Conservation (phyloP, 2,888 invertebrate genomes). For the Tenthredo distinguenda region DNA sequence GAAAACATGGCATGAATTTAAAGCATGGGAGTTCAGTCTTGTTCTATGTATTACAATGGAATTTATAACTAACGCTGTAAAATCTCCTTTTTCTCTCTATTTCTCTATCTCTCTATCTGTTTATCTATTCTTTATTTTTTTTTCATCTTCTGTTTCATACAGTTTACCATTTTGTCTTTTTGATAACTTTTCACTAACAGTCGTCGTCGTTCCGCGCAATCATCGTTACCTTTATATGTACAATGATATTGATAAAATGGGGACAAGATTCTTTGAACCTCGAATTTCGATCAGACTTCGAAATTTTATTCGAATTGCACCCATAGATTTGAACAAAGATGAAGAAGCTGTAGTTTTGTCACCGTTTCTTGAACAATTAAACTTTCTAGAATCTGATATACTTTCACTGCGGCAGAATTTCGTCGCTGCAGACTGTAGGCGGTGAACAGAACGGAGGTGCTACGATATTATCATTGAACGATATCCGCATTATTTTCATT, state of each 20-base stretch:
- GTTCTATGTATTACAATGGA: neutral
- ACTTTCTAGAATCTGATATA: neutral
- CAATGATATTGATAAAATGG: neutral
- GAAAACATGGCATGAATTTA: neutral
- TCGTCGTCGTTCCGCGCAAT: neutral
- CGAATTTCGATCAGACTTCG: neutral
- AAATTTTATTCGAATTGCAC: neutral
- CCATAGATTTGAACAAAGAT: neutral
- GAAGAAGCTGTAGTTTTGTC: too few relatives aligned
- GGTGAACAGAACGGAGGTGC: neutral
- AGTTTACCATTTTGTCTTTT: conserved; percentile 49
- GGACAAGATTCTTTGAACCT: neutral
- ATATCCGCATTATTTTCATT: neutral
- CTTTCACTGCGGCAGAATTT: neutral
- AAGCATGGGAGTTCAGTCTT: neutral
- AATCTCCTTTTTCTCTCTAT: neutral
- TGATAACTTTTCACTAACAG: conserved; percentile 35
- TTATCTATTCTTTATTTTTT: neutral
- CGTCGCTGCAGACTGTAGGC: neutral
- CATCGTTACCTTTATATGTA: neutral
- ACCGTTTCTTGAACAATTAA: too few relatives aligned
- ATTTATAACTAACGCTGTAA: neutral
- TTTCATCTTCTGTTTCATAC: conserved; percentile 32
- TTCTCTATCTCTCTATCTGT: neutral
- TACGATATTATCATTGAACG: neutral